Evolutionary conservation across 2,797 vertebrate genomes (phyloP).

Genomic region (Eleutherodactylus coqui): DNA sequence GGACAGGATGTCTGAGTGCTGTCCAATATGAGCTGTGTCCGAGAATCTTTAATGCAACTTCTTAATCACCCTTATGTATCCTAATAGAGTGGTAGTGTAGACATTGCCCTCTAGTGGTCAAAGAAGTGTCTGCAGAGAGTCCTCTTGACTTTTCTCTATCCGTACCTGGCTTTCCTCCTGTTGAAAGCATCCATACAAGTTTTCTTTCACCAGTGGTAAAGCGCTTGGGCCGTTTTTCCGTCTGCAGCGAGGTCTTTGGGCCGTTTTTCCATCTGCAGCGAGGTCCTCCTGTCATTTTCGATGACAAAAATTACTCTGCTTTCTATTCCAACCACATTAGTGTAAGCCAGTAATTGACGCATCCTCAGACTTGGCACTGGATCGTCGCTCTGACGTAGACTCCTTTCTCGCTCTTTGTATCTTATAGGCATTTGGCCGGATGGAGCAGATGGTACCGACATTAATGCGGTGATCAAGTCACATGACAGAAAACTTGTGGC

Average conservation of each 20-base stretch:
- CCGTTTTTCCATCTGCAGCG: too few relatives aligned
- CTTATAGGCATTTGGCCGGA: slow-evolving; percentile 82
- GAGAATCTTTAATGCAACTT: too few relatives aligned
- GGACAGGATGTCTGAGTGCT: too few relatives aligned
- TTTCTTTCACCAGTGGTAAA: background rate
- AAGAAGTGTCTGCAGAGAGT: too few relatives aligned
- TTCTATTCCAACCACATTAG: too few relatives aligned
- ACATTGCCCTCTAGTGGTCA: background rate
- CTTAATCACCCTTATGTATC: too few relatives aligned
- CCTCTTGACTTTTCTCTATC: background rate
- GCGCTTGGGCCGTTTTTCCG: too few relatives aligned
- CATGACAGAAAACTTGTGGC: slow-evolving; percentile 82
- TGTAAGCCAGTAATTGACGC: too few relatives aligned
- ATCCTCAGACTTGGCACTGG: background rate
- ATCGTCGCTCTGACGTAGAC: background rate
- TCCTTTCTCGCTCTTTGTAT: background rate
- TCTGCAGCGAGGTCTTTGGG: too few relatives aligned
- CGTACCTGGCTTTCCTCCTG: background rate
- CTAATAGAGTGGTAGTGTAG: background rate
- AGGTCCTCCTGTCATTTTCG: too few relatives aligned
- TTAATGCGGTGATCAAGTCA: slow-evolving; percentile 87
- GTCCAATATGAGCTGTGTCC: too few relatives aligned
- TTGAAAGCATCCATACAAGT: background rate
- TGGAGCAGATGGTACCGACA: slow-evolving; percentile 90
- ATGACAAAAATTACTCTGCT: too few relatives aligned